Base-by-base conservation (phyloP, 1,140 invertebrate genomes). In the Aphaenogaster rudis region DNA sequence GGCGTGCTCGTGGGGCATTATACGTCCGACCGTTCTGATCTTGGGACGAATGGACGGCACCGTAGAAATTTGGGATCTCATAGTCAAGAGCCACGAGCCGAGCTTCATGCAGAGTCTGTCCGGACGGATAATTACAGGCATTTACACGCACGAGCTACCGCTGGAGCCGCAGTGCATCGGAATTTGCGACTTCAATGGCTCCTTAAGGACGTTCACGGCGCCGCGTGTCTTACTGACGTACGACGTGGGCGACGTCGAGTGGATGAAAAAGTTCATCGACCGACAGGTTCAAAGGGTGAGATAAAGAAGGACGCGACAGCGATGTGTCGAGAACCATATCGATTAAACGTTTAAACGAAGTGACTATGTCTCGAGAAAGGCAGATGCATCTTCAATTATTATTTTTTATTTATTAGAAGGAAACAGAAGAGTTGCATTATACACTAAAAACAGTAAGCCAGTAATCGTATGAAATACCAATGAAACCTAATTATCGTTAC, bases 1-100 rank as follows among this genome's bases (percentile, higher is more conserved):
- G 0, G 92, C 94, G 2, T 96, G 96, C 8, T 93, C 93, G 2
- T 97, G 96, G 96, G 96, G 95, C 28, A 92, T 91, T 50, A 92
- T 92, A 0, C 94, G 95, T 42, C 95, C 96, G 0, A 94, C 95
- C 3, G 92, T 96, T n/a, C 85, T 97, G 0, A 95, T 96, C 45
- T 52, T 97, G 1, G 95, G 95, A 8, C 94, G 96, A 6, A 94
- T 92, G 2, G 96, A 96, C 91, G 96, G 96, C 11, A 95, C 94
- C 6, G 88, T 96, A 0, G 96, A 97, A 81, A 95, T 96, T 28
- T 97, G 96, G 96, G 96, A 96, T 92, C 93, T 97, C 64, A 86
- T 95, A 48, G 86, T 93, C 61, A 96, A 95, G 88, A 95, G 93
- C 52, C 87, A 94, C 48, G 92, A 94, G 71, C 91, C 94, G 0